Evolutionary conservation across 37 sponge, comb jelly and placozoan species (phyloP).

Genomic region (Haliclona indistincta): DNA sequence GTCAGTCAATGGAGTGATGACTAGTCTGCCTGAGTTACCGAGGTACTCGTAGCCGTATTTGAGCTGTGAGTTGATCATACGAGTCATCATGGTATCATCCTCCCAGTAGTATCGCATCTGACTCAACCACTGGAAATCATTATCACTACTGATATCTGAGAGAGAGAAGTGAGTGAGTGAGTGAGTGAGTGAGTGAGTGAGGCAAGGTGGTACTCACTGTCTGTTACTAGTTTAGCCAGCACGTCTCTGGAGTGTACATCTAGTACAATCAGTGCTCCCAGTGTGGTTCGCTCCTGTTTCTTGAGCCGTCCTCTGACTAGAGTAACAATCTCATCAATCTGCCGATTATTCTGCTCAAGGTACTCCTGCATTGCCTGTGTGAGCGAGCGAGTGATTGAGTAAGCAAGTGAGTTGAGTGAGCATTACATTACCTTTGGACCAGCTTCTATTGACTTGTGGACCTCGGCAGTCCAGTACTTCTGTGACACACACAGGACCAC

Average conservation of each 20-base stretch:
- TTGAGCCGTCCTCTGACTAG: constrained; percentile 96
- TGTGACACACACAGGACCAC: constrained; percentile 98
- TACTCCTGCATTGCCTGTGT: constrained; percentile 82
- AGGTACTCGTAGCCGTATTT: constrained; percentile 99
- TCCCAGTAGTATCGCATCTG: constrained; percentile 99
- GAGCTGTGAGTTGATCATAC: constrained; percentile 98
- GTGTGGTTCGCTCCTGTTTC: constrained; percentile 96
- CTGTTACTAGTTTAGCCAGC: constrained; percentile 82
- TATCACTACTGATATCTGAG: constrained; percentile 86
- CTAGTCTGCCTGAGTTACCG: constrained; percentile 94
- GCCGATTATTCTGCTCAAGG: constrained; percentile 79
- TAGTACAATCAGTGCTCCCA: constrained; percentile 96
- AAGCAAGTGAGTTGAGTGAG: background rate
- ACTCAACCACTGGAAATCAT: constrained; percentile 98
- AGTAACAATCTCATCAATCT: constrained; percentile 93
- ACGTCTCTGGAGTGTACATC: constrained; percentile 99
- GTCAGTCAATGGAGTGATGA: constrained; percentile 99
- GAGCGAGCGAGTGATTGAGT: background rate
- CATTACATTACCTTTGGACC: constrained; percentile 68
- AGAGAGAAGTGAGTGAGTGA: no score
- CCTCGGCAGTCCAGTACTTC: constrained; percentile 89
- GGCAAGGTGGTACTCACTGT: constrained; percentile 49
- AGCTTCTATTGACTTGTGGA: constrained; percentile 82
- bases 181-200: no score
- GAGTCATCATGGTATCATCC: constrained; percentile 89